Evolutionary conservation across 2,888 invertebrate genomes (phyloP).

Genomic region (Mystacides longicornis): DNA sequence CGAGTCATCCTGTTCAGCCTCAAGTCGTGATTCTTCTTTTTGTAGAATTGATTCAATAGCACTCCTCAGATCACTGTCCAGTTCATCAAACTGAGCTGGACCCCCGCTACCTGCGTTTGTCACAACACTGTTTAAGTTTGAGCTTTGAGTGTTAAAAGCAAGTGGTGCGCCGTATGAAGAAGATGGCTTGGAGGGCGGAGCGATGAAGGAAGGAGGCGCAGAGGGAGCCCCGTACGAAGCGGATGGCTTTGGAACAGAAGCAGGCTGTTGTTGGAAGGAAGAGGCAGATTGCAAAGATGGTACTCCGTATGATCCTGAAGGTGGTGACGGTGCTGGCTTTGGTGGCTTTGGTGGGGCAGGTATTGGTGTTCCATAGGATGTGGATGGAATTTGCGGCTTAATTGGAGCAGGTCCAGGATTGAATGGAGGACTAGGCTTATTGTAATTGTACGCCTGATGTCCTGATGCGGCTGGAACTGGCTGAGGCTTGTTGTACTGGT

Average conservation of each 20-base stretch:
- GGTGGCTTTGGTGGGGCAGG: neutral
- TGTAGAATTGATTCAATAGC: neutral
- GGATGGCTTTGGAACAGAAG: neutral
- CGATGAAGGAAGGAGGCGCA: neutral
- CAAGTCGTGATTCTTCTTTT: neutral
- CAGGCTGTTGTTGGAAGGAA: neutral
- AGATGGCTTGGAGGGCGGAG: too few species aligned
- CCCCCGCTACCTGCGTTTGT: too few species aligned
- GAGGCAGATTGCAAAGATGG: neutral
- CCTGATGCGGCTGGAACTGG: neutral
- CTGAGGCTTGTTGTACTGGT: neutral
- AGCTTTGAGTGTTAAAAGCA: too few species aligned
- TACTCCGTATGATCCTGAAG: too few species aligned
- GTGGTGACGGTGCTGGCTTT: too few species aligned
- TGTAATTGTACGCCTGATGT: too few species aligned
- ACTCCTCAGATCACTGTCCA: neutral
- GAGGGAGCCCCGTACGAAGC: neutral
- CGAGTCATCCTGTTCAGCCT: too few species aligned
- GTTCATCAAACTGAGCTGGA: too few species aligned
- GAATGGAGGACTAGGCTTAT: neutral
- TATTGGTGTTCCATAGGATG: neutral
- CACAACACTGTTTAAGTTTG: too few species aligned
- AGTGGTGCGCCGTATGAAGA: too few species aligned
- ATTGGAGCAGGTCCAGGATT: neutral
- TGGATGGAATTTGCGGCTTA: too few species aligned